Evolutionary conservation across 2,888 invertebrate species (phyloP).

Genomic region (Argynnis bischoffii): DNA sequence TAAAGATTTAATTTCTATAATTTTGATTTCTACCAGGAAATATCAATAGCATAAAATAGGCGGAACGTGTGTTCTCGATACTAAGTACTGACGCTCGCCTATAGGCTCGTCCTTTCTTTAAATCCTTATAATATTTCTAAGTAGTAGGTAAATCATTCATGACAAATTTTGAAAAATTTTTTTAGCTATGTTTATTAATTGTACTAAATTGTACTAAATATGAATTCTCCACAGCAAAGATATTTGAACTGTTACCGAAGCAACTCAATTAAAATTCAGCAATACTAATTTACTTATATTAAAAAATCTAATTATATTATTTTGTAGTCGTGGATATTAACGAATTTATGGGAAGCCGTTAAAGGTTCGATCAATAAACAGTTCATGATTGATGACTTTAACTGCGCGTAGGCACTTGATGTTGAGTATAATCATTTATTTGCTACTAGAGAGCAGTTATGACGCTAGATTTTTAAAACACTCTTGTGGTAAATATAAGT

Average conservation of each 20-base stretch:
- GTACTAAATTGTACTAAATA: too few relatives aligned
- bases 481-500: constrained; percentile 19
- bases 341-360: constrained; percentile 2
- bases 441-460: constrained; percentile 22
- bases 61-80: background rate
- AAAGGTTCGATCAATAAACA: constrained; percentile 31
- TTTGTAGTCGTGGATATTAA: background rate
- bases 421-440: constrained; percentile 28
- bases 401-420: constrained; percentile 32
- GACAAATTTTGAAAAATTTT: too few relatives aligned
- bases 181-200: too few relatives aligned
- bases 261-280: too few relatives aligned
- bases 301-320: background rate
- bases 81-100: background rate
- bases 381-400: constrained; percentile 35
- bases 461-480: constrained; percentile 31
- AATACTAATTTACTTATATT: too few relatives aligned
- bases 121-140: background rate
- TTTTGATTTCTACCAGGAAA: too few relatives aligned
- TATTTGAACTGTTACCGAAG: too few relatives aligned
- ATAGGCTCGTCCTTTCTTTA: background rate
- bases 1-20: too few relatives aligned
- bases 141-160: too few relatives aligned
- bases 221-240: too few relatives aligned
- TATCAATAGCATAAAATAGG: background rate